phyloP scores from a whole-genome alignment of 35 echinoderm and acorn worm species.

The Patiria miniata region DNA sequence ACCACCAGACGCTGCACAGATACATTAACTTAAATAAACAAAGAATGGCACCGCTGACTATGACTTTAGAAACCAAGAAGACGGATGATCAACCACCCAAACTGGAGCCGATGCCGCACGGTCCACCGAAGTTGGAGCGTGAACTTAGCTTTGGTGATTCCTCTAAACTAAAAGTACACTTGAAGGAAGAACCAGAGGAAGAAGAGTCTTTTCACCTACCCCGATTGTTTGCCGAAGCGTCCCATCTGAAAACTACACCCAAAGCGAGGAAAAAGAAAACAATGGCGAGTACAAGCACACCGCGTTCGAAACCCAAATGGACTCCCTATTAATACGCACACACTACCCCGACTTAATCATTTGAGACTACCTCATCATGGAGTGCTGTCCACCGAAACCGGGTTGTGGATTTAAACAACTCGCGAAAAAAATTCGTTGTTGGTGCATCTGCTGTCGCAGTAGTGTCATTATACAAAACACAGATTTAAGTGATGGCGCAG shows the following conservation, averaged over 20 bases:
- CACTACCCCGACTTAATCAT: not conserved
- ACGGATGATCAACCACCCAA: not conserved
- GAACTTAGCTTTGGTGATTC: not conserved
- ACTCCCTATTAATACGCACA: conserved; percentile 11
- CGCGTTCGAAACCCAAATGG: not conserved
- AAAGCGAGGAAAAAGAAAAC: conserved; percentile 2
- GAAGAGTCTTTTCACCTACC: not conserved
- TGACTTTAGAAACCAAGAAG: conserved; percentile 23
- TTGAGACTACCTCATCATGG: conserved; percentile 28
- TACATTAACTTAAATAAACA: conserved; percentile 41
- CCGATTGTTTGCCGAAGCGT: conserved; percentile 22
- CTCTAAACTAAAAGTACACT: not conserved
- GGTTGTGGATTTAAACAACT: not conserved
- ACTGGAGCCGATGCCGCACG: not conserved
- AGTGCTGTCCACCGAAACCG: conserved; percentile 35
- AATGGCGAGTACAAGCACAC: no score
- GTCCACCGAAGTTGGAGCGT: not conserved
- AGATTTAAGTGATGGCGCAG: conserved; percentile 25
- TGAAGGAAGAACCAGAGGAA: not conserved
- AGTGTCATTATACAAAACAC: conserved; percentile 20
- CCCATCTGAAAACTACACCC: not conserved
- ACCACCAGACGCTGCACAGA: conserved; percentile 35
- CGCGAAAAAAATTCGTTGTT: conserved; percentile 4
- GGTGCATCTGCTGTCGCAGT: conserved; percentile 41
- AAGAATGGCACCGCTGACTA: conserved; percentile 16